These are phyloP conservation scores for Xyrauchen texanus DNA, from an alignment of 2,113 vertebrate genomes.

Conservation along the genomic window DNA sequence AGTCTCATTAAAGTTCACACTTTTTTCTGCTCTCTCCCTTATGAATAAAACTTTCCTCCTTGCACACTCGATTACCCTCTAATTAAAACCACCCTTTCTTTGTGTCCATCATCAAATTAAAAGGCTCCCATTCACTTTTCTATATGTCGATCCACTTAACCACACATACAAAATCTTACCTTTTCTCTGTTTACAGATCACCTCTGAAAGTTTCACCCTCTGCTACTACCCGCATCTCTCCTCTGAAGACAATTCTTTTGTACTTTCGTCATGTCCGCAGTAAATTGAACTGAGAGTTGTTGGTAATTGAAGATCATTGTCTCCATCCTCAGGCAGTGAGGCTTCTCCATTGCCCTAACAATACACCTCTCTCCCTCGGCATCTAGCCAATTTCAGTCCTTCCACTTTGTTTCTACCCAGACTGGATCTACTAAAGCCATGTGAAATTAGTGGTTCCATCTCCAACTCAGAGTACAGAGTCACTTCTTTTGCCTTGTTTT, in stretches of 20 bases:
- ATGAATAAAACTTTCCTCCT: conserved; percentile 56
- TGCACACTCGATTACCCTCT: conserved; percentile 60
- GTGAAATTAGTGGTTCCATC: conserved; percentile 55
- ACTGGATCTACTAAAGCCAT: conserved; percentile 50
- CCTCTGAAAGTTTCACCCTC: conserved; percentile 34
- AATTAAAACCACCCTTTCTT: conserved; percentile 73
- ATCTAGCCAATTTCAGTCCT: conserved; percentile 50
- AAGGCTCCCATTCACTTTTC: conserved; percentile 67
- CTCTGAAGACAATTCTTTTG: conserved; percentile 60
- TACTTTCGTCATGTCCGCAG: conserved; percentile 46
- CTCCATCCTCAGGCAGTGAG: conserved; percentile 50
- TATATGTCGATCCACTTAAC: conserved; percentile 60
- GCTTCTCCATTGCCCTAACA: conserved; percentile 49
- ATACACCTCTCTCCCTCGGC: conserved; percentile 53
- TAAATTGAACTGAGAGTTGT: conserved; percentile 65
- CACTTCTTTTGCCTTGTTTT: conserved; percentile 57
- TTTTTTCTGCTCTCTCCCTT: conserved; percentile 59
- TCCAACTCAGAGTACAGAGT: conserved; percentile 60
- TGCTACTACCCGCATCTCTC: conserved; percentile 11
- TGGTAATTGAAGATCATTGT: conserved; percentile 66
- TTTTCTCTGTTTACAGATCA: conserved; percentile 33
- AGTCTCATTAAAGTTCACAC: conserved; percentile 66
- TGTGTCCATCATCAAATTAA: conserved; percentile 75
- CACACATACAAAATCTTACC: conserved; percentile 62
- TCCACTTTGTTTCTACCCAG: conserved; percentile 62